A percentile compares a stretch with the other conserved stretches of the same genome.
phyloP scores from a whole-genome alignment of 2,113 vertebrate species.

The Puma concolor region DNA sequence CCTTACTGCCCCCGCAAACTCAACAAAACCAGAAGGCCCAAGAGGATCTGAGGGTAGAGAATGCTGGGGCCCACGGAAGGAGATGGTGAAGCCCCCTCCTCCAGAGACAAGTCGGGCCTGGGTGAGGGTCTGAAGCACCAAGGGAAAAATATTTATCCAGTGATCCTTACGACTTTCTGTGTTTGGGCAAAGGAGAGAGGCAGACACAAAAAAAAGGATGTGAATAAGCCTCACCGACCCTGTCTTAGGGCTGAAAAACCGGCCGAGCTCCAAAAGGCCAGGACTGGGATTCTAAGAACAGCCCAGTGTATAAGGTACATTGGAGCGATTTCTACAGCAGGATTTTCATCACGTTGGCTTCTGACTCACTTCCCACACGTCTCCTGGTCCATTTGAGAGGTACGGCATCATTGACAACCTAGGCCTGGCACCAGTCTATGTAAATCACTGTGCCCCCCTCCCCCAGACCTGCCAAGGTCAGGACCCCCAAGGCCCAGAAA shows the following conservation, averaged over 20 bases:
- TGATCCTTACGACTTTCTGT: background rate
- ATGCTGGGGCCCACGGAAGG: fast-evolving
- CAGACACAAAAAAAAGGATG: fast-evolving
- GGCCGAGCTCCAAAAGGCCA: background rate
- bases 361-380: fast-evolving
- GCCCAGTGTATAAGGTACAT: fast-evolving
- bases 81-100: background rate
- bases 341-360: background rate
- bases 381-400: background rate
- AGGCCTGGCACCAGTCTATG: fast-evolving
- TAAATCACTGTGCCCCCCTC: fast-evolving
- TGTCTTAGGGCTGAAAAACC: background rate
- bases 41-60: fast-evolving
- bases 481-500: background rate
- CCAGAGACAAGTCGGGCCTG: background rate
- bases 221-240: background rate
- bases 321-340: background rate
- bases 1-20: fast-evolving
- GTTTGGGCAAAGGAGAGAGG: background rate
- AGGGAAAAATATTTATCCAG: too few relatives aligned
- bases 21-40: too few relatives aligned
- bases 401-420: too few relatives aligned
- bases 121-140: background rate
- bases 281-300: background rate
- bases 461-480: background rate